phyloP scores from a whole-genome alignment of 2,113 vertebrate genomes.

The Diphyllodes magnificus region DNA sequence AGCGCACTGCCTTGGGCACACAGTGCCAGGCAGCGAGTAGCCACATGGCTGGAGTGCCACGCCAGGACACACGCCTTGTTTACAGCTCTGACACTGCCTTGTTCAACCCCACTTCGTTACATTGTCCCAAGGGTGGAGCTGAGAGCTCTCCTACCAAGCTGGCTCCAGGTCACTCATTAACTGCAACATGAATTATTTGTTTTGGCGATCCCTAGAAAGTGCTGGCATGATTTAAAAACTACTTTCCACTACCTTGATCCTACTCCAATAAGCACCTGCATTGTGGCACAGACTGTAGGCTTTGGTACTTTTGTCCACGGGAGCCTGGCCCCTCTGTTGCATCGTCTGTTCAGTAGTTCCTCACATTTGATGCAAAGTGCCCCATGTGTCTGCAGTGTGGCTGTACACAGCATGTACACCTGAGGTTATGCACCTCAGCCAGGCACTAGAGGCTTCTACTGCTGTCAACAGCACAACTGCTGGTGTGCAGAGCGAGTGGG shows the following conservation, averaged over 20 bases:
- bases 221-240: background rate
- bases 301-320: background rate
- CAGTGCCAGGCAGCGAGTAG: background rate
- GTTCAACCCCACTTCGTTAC: background rate
- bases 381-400: accelerated
- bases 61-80: background rate
- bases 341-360: background rate
- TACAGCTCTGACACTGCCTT: background rate
- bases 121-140: background rate
- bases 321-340: background rate
- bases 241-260: background rate
- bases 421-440: background rate
- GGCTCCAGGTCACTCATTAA: background rate
- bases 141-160: background rate
- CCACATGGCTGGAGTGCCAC: background rate
- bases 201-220: background rate
- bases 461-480: background rate
- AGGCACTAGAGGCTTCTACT: background rate
- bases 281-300: background rate
- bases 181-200: background rate
- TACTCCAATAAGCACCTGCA: background rate
- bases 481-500: background rate
- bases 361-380: background rate
- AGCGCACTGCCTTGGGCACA: background rate
- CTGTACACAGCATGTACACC: background rate